Evolutionary conservation across 2,113 vertebrate genomes (phyloP), one percentile per base, ranked within the genome.

Genomic region (Philantomba maxwellii): DNA sequence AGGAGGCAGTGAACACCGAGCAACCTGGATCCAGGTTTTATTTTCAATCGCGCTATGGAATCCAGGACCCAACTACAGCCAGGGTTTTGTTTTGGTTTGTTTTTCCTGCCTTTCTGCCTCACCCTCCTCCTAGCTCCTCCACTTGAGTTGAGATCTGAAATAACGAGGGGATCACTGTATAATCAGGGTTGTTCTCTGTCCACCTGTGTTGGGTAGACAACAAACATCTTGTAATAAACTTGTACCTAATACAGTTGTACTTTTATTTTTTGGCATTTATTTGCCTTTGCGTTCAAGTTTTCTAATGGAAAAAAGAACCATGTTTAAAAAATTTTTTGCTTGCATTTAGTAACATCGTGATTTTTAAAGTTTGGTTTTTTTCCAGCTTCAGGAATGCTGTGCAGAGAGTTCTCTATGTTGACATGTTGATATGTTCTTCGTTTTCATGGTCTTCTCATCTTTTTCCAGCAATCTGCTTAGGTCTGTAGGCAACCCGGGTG

Each of bases 111-210:
- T 97, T 94, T 97, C 51, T 96, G 60, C 90, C 95, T 97, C 88
- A 97, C 81, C 96, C 80, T 92, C 77, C 83, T 98, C 93, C 89
- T 96, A 96, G 83, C 96, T 98, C 86, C 70, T 75, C 95, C 98
- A 78, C 94, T 98, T 97, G 97, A 98, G 97, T 98, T 98, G 94
- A 97, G 93, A 96, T 98, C 96, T 98, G 96, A 98, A 98, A 98
- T 98, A 98, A 98, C 95, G 97, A 98, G 96, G 23, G 94, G 95
- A 89, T 96, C 94, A 95, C 97, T 97, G 86, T 92, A 14, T 98
- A 97, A 98, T 98, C 97, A 98, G 97, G 98, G 96, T 97, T 97
- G 91, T 86, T 97, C 58, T 97, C 94, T 98, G 87, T 93, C 95
- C 98, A 39, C 94, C 92, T 98, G 7, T 92, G 36, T 95, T 96